Evolutionary conservation across 2,797 vertebrate species (phyloP).

Genomic region (Syngnathus rostellatus): DNA sequence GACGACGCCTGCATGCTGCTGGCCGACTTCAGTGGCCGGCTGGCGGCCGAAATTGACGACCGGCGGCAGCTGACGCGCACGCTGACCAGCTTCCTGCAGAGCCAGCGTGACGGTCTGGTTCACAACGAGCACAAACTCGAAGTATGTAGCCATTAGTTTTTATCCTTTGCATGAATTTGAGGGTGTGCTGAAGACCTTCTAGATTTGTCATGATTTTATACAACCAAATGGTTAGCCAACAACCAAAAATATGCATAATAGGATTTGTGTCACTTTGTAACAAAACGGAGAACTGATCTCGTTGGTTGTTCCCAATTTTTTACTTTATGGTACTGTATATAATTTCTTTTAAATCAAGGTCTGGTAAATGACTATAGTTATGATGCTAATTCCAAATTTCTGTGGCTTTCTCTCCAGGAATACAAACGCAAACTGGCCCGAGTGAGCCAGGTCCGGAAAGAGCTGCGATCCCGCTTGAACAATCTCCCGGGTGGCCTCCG

Average conservation of each 20-base stretch:
- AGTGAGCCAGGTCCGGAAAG: constrained; percentile 93
- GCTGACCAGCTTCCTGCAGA: constrained; percentile 87
- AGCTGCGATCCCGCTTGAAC: constrained; percentile 87
- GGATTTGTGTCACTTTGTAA: constrained; percentile 49
- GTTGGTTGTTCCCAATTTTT: constrained; percentile 37
- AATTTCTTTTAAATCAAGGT: not conserved
- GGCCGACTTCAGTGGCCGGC: constrained; percentile 95
- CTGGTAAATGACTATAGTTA: not conserved
- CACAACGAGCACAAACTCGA: constrained; percentile 98
- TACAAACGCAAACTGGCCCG: constrained; percentile 92
- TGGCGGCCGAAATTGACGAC: constrained; percentile 97
- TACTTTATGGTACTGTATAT: not conserved
- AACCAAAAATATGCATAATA: too few species aligned
- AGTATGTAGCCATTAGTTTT: constrained; percentile 78
- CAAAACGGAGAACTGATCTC: constrained; percentile 61
- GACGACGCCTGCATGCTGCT: constrained; percentile 98
- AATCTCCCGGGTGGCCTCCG: constrained; percentile 86
- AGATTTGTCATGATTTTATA: too few species aligned
- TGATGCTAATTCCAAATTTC: not conserved
- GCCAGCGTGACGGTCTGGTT: constrained; percentile 90
- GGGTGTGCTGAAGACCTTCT: too few species aligned
- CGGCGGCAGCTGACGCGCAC: constrained; percentile 92
- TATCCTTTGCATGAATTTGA: not conserved
- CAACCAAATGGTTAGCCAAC: too few species aligned
- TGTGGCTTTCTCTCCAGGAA: constrained; percentile 70